Evolutionary conservation across 2,113 vertebrate species (phyloP).

Genomic region (Trichomycterus rosablanca): DNA sequence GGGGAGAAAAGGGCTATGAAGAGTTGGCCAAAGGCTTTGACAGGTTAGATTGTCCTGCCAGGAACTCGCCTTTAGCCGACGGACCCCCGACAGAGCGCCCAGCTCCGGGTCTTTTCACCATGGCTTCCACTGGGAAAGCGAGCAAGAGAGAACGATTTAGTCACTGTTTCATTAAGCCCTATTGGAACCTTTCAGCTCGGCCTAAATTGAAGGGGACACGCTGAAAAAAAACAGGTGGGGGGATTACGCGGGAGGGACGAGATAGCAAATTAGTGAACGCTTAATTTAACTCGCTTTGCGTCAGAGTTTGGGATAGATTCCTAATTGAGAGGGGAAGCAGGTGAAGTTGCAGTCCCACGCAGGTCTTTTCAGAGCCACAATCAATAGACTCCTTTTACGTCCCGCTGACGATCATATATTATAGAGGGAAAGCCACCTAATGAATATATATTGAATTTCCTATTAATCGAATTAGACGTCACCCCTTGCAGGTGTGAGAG

Average conservation of each 20-base stretch:
- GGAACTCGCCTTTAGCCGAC: slow-evolving; percentile 61
- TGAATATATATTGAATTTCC: slow-evolving; percentile 92
- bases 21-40: slow-evolving; percentile 69
- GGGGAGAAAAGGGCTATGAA: slow-evolving; percentile 50
- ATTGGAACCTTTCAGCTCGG: slow-evolving; percentile 98
- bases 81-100: slow-evolving; percentile 66
- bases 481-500: slow-evolving; percentile 86
- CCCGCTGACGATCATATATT: slow-evolving; percentile 87
- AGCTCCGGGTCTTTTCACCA: slow-evolving; percentile 73
- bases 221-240: slow-evolving; percentile 72
- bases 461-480: slow-evolving; percentile 93
- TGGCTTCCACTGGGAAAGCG: slow-evolving; percentile 75
- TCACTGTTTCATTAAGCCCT: slow-evolving; percentile 96
- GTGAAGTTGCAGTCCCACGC: slow-evolving; percentile 94
- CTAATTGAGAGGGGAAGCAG: slow-evolving; percentile 99
- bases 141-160: slow-evolving; percentile 78
- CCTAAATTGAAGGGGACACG: slow-evolving; percentile 90
- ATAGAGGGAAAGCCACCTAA: slow-evolving; percentile 85
- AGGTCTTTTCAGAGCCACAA: slow-evolving; percentile 84
- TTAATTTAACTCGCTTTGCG: slow-evolving; percentile 99
- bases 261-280: slow-evolving; percentile 92
- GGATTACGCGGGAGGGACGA: slow-evolving; percentile 89
- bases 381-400: slow-evolving; percentile 89
- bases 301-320: slow-evolving; percentile 97
- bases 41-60: slow-evolving; percentile 71